Conservation (phyloP, 2,797 vertebrate species). For the Lepus oiostolus region DNA sequence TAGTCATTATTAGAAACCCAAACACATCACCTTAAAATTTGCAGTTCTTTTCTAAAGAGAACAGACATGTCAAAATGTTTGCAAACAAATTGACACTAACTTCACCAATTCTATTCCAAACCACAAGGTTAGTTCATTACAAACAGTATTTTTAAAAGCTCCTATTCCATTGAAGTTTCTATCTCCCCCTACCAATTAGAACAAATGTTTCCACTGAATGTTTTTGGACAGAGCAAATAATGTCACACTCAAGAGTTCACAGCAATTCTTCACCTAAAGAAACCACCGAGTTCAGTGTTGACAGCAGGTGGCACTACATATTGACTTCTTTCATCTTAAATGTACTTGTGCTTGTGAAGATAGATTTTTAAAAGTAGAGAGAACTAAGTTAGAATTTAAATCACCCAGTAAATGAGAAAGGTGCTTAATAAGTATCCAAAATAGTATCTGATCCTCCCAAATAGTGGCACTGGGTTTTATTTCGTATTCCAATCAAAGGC, state of each 20-base stretch:
- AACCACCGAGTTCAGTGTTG: not conserved
- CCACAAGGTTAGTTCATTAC: not conserved
- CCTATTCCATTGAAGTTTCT: not conserved
- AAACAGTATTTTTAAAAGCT: not conserved
- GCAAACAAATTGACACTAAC: not conserved
- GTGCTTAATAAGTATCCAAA: conserved; percentile 48
- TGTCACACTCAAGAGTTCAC: not conserved
- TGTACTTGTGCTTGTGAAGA: not conserved
- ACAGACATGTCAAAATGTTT: not conserved
- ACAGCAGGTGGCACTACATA: conserved; percentile 59
- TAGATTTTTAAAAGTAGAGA: not conserved
- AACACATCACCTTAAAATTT: not conserved
- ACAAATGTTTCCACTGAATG: not conserved
- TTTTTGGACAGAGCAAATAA: not conserved
- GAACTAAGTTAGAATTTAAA: not conserved
- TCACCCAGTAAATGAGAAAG: not conserved
- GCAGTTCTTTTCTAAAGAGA: not conserved
- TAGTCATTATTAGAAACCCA: not conserved
- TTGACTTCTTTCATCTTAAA: conserved; percentile 36
- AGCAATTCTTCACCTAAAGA: not conserved
- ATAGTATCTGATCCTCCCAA: not conserved
- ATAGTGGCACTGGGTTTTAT: not conserved
- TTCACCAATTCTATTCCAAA: not conserved
- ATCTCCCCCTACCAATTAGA: not conserved
- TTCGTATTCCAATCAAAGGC: not conserved